Conservation (phyloP, 2,888 invertebrate species). For the Junonia oenone region DNA sequence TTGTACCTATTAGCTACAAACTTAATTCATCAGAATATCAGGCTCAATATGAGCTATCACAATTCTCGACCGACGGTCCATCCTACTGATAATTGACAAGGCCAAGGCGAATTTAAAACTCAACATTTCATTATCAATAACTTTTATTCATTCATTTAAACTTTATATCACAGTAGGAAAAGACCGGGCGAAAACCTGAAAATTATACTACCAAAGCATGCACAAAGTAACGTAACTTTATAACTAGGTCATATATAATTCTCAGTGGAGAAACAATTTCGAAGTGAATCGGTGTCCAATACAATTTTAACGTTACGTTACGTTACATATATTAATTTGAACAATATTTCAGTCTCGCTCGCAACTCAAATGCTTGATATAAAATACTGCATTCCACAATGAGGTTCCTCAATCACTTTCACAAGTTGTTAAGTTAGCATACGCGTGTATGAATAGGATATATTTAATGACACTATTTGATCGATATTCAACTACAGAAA, state of each 20-base stretch:
- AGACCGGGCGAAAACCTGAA: constrained; percentile 77
- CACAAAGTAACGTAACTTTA: constrained; percentile 67
- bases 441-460: constrained; percentile 38
- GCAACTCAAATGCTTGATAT: constrained; percentile 69
- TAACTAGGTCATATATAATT: constrained; percentile 55
- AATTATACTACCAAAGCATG: constrained; percentile 72
- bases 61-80: constrained; percentile 67
- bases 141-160: constrained; percentile 44
- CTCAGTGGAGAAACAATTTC: constrained; percentile 39
- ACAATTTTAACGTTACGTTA: constrained; percentile 57
- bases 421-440: constrained; percentile 45
- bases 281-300: constrained; percentile 58
- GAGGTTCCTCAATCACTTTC: constrained; percentile 46
- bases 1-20: constrained; percentile 64
- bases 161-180: constrained; percentile 72
- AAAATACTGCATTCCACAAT: constrained; percentile 73
- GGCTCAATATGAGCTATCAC: constrained; percentile 77
- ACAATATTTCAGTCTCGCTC: constrained; percentile 75
- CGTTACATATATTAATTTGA: constrained; percentile 62
- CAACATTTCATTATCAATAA: constrained; percentile 41
- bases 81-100: constrained; percentile 58
- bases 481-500: constrained; percentile 63
- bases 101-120: constrained; percentile 57
- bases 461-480: constrained; percentile 64
- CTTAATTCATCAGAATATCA: constrained; percentile 65